Percentiles rank a stretch among this genome's conserved stretches.
Conservation (phyloP, 1,140 invertebrate species). For the Listronotus bonariensis region DNA sequence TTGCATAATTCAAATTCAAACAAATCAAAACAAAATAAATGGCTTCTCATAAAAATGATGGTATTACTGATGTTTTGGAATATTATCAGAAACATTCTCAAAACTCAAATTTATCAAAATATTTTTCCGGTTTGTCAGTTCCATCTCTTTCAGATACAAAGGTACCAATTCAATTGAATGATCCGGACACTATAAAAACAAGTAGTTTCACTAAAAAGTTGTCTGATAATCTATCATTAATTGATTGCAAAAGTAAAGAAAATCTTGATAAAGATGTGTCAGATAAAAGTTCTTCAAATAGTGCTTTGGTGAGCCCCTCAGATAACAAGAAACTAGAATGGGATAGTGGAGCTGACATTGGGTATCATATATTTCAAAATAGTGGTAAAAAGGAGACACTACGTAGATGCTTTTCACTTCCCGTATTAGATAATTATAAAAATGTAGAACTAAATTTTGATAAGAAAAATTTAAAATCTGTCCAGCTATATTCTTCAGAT, state of each 20-base stretch:
- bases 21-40: conserved; percentile 17
- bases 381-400: conserved; percentile 14
- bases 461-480: no score
- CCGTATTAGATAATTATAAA: conserved; percentile 34
- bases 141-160: conserved; percentile 31
- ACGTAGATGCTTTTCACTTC: conserved; percentile 49
- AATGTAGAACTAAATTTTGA: no score
- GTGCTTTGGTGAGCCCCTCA: conserved; percentile 6
- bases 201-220: no score
- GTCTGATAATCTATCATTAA: no score
- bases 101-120: conserved; percentile 48
- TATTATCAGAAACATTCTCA: conserved; percentile 52
- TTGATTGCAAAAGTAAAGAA: conserved; percentile 1
- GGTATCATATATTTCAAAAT: conserved; percentile 58
- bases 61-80: conserved; percentile 45
- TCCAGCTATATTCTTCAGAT: no score
- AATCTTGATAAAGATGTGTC: conserved; percentile 16
- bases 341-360: conserved; percentile 78
- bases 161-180: no score
- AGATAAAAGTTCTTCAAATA: conserved; percentile 49
- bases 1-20: no score
- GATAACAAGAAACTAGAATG: conserved; percentile 70
- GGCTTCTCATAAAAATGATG: conserved; percentile 40
- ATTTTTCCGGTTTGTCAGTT: conserved; percentile 47
- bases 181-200: no score